Base-by-base conservation (phyloP, 1,140 invertebrate species). In the Meloidogyne exigua region DNA sequence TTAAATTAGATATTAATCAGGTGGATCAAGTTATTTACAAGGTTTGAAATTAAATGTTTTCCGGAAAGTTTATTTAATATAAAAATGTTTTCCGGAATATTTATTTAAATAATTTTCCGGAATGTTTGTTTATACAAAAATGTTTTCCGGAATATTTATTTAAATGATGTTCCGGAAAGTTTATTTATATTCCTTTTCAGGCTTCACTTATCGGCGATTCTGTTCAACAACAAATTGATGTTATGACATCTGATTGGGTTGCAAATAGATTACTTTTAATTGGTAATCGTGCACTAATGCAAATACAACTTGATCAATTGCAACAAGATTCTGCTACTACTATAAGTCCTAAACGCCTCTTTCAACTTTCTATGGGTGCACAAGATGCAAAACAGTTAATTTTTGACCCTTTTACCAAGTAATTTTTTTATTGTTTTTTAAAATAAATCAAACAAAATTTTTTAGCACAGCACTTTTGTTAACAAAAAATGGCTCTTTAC, bases 341-440 rank as follows among this genome's bases (percentile, higher is more conserved):
- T 12, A 28, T 73, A 21, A 25, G 62, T 23, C 82, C 85, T 11
- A 77, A 79, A 72, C 79, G 81, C 28, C 65, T 86, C 18, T 79
- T 88, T 44, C 42, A 78, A 2, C 80, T 86, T n/a, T 87, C 84
- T 32, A 63, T 80, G 21, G 85, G 83, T 0, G 86, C 85, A n/a
- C 80, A 86, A 64, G 85, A 86, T 68, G 85, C 85, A 10, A 86
- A 86, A 57, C 86, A 86, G 68, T 70, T 86, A 25, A 77, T 83
- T 36, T 86, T 83, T 70, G 85, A 86, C 75, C 85, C 85, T 21
- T 86, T 86, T 70, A 85, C 75, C 68, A 88, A 86, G 84, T 85
- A 70, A 63, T 23, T 64, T 13, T n/a, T 25, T 76, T 18, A 12
- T n/a, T 26, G 23, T 36, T 11, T 74, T 12, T 5, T 3, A 18